Conservation (phyloP, 2,797 vertebrate species). For the Cacajao melanocephalus region DNA sequence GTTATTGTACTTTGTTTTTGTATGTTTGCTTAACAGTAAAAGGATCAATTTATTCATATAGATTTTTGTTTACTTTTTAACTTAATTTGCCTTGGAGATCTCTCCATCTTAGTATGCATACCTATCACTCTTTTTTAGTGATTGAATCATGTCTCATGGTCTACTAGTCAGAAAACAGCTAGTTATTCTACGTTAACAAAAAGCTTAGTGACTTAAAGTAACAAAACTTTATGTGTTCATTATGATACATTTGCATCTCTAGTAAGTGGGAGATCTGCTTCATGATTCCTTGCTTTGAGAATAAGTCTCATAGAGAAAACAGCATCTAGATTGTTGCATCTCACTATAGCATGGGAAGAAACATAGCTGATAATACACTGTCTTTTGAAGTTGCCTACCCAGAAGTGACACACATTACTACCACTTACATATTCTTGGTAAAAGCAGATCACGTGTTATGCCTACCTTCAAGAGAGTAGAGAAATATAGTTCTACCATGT, state of each 20-base stretch:
- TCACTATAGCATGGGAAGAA: background rate
- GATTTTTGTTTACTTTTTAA: background rate
- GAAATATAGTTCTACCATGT: background rate
- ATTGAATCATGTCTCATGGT: constrained; percentile 52
- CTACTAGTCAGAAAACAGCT: constrained; percentile 1
- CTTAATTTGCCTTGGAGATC: background rate
- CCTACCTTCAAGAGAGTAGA: background rate
- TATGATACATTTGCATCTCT: background rate
- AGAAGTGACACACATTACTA: background rate
- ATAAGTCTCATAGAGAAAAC: background rate
- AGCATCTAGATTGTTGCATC: background rate
- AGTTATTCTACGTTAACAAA: constrained; percentile 49
- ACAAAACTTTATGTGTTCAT: constrained; percentile 11
- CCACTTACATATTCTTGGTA: background rate
- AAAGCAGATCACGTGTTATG: background rate
- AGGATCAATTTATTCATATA: background rate
- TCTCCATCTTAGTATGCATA: background rate
- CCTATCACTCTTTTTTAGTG: background rate
- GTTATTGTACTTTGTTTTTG: background rate
- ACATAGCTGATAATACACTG: background rate
- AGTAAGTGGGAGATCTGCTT: background rate
- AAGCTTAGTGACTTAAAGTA: constrained; percentile 38
- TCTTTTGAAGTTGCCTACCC: background rate
- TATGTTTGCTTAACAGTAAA: background rate
- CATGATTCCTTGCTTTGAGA: background rate